Evolutionary conservation across 2,797 vertebrate species (phyloP).

Genomic region (Propithecus perrieri): DNA sequence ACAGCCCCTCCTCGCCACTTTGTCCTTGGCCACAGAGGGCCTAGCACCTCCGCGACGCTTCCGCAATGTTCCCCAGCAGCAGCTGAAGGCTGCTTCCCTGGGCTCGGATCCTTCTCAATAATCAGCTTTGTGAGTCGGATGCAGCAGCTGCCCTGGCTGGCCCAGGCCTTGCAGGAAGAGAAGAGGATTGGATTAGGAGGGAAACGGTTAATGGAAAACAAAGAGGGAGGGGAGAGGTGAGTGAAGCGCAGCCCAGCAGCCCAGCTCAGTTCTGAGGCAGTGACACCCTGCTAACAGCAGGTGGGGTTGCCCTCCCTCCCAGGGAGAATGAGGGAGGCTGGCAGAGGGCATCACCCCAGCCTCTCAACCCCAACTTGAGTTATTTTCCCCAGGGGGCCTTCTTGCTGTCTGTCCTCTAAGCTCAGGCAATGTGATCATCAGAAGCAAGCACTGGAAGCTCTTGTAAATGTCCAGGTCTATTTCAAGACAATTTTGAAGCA

Average conservation of each 20-base stretch:
- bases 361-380: neutral
- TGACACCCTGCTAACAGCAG: neutral
- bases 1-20: neutral
- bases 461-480: neutral
- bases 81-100: neutral
- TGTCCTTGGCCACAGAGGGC: neutral
- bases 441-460: neutral
- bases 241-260: neutral
- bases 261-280: neutral
- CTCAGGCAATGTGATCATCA: accelerated
- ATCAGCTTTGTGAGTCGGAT: conserved; percentile 63
- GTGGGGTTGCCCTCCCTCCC: neutral
- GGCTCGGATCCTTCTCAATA: conserved; percentile 28
- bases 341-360: neutral
- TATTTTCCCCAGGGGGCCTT: neutral
- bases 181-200: conserved; percentile 3
- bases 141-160: conserved; percentile 62
- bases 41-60: accelerated
- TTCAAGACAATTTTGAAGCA: neutral
- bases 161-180: neutral
- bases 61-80: neutral
- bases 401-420: neutral
- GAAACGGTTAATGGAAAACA: neutral
- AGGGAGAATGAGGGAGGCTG: neutral
- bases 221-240: neutral